phyloP scores from a whole-genome alignment of 2,113 vertebrate species.

The Apaloderma vittatum region DNA sequence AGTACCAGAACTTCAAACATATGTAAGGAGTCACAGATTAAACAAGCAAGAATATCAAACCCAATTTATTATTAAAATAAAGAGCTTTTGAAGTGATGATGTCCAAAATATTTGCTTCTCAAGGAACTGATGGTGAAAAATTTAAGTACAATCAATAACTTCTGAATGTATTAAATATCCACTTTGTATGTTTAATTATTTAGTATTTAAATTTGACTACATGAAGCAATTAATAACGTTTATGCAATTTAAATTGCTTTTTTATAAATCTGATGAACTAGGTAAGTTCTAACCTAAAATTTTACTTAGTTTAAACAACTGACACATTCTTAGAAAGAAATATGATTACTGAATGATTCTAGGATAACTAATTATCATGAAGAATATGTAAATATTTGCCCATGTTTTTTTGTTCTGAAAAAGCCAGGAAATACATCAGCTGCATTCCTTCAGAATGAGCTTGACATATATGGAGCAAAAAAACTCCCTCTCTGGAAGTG shows the following conservation, averaged over 20 bases:
- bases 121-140: not conserved
- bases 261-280: not conserved
- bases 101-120: not conserved
- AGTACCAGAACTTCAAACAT: not conserved
- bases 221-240: not conserved
- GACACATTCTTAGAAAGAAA: not conserved
- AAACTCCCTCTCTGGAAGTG: not conserved
- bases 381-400: not conserved
- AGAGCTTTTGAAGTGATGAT: not conserved
- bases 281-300: not conserved
- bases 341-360: not conserved
- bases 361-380: not conserved
- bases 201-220: not conserved
- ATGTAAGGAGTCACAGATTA: not conserved
- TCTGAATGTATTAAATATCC: not conserved
- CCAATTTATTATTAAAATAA: not conserved
- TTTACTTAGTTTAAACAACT: not conserved
- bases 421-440: not conserved
- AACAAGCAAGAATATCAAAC: not conserved
- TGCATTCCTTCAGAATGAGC: not conserved
- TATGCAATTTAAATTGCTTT: not conserved
- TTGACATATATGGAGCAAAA: not conserved
- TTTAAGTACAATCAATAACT: not conserved
- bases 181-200: not conserved
- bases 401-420: not conserved